Base-by-base conservation (phyloP, 2,113 vertebrate species). In the Siphamia tubifer region DNA sequence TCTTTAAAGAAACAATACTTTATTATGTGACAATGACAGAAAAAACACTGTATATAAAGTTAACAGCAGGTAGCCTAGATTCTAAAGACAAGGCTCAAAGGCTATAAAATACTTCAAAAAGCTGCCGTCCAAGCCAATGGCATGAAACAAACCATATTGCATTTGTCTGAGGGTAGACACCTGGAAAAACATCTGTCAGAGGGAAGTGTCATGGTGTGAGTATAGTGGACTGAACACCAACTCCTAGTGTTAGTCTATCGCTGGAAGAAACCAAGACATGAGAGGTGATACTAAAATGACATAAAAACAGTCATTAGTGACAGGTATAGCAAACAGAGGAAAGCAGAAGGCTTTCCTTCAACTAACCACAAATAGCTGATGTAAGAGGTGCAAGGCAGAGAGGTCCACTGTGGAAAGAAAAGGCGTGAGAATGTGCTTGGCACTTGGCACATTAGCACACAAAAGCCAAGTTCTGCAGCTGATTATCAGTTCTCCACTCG, bases 111-210 rank as follows among this genome's bases (percentile, higher is more conserved):
- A 72, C 65, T 75, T 84, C 58, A 80, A 65, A 74, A 79, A 56
- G 53, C 43, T 58, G 20, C 68, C 20, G 55, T 71, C 64, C 63
- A 34, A n/a, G 54, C 74, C 47, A 44, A 23, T 31, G 60, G 47
- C 13, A 19, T 28, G 52, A 84, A 82, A 81, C 58, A 83, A 76
- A 79, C 73, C 4, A 19, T 21, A 65, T 24, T 65, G 74, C 63
- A 49, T 81, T 69, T 68, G 68, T 74, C 36, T 66, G 53, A 75
- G 52, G 35, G 45, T 48, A 72, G 58, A 68, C 80, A 83, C 80
- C 84, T 85, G 87, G 24, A 87, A 87, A 52, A 85, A 83, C 78
- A 27, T 62, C 23, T 23, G 52, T 65, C 66, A 68, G 35, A 69
- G 54, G 61, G 61, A 54, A 44, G 55, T 31, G n/a, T 25, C 52